Evolutionary conservation across 2,797 vertebrate genomes (phyloP).

Genomic region (Poeciliopsis gracilis): DNA sequence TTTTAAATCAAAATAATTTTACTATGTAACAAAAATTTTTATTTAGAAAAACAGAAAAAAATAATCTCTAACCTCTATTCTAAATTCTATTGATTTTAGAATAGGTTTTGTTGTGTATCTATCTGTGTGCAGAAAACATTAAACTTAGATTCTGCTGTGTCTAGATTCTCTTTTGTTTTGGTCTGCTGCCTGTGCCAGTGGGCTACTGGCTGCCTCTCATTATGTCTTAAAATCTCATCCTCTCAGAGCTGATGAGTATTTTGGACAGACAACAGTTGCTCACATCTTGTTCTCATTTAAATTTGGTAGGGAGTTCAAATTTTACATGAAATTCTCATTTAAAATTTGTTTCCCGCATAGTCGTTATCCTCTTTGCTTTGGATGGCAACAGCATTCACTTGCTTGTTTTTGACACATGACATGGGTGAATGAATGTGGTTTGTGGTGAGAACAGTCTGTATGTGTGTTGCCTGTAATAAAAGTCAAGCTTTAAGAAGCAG

Average conservation of each 20-base stretch:
- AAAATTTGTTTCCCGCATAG: not conserved
- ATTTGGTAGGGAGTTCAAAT: not conserved
- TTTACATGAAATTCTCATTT: not conserved
- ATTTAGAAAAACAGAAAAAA: not conserved
- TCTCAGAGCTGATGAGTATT: slow-evolving; percentile 8
- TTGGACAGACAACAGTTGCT: slow-evolving; percentile 10
- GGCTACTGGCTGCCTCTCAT: not conserved
- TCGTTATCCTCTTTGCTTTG: not conserved
- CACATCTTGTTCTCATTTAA: not conserved
- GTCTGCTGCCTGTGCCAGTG: not conserved
- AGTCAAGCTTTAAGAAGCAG: not conserved
- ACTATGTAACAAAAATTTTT: not conserved
- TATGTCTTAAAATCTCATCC: not conserved
- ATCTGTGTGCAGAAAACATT: not conserved
- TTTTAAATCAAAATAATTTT: not conserved
- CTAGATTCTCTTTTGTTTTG: not conserved
- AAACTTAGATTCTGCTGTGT: not conserved
- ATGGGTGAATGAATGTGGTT: not conserved
- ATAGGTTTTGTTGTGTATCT: not conserved
- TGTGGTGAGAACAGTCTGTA: not conserved
- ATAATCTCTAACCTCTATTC: too few relatives aligned
- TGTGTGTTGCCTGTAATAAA: not conserved
- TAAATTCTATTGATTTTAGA: not conserved
- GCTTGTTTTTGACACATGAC: not conserved
- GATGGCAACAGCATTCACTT: not conserved